Evolutionary conservation across 2,113 vertebrate species (phyloP), one percentile per base, ranked within the genome.

Genomic region (Pantherophis guttatus): DNA sequence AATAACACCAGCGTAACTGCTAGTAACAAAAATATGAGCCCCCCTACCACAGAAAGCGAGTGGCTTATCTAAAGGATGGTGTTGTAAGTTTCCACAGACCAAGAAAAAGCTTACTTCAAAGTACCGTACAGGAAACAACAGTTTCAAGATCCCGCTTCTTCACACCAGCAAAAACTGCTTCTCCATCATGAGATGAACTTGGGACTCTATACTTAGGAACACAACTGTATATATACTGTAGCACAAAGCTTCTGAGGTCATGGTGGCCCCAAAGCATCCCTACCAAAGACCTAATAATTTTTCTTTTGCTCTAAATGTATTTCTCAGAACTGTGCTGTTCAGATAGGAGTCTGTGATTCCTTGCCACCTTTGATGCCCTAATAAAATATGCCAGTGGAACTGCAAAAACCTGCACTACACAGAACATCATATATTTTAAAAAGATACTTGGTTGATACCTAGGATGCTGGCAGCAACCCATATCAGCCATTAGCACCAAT

Each of bases 281-380:
- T 93, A 70, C 92, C 92, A 90, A 93, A 93, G 89, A 93, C 48
- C 53, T 86, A 33, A 21, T 93, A 65, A 87, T 90, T 54, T 54
- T 53, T 53, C 10, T 90, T 93, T 90, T 93, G 92, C 9, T 87
- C 50, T 90, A 93, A 90, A 55, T 90, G 55, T 90, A 58, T 55
- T 86, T 93, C 57, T 89, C 89, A 65, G 92, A 86, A 93, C 48
- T 33, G 1, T 90, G 48, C 92, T 93, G 92, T 93, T 89, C 81
- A 33, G 81, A 89, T 90, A 89, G 92, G 89, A 53, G 54, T 90
- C 57, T 90, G 88, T 52, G 13, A 54, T 90, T 93, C 81, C 90
- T 93, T 29, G 48, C 81, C 89, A 90, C n/a, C 24, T 93, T 93
- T 33, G 86, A n/a, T 93, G 50, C 81, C 75, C 57, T 93, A 93